A percentile compares a stretch with the other conserved stretches of the same genome.
These are phyloP conservation scores for Sphinx pinastri DNA, from an alignment of 2,888 invertebrate genomes.

Conservation along the genomic window DNA sequence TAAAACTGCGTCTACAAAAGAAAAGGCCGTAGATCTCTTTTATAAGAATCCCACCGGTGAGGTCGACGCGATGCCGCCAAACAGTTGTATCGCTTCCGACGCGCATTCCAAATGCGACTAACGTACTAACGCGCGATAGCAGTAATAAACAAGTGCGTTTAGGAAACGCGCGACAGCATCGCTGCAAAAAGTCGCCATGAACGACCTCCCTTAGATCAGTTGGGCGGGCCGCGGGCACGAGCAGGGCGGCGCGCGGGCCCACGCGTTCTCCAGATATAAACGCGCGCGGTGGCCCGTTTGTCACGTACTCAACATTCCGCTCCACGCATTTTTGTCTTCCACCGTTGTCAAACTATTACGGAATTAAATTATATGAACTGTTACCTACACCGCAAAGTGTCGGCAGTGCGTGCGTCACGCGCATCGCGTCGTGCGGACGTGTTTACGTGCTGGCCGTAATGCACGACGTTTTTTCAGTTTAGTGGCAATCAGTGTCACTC, in stretches of 20 bases:
- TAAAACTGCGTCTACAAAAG: too few relatives aligned
- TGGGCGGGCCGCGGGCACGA: neutral
- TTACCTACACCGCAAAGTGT: neutral
- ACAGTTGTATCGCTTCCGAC: too few relatives aligned
- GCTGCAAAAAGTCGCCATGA: too few relatives aligned
- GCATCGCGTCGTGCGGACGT: neutral
- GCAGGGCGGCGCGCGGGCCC: neutral
- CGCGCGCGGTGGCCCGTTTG: neutral
- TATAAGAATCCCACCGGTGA: too few relatives aligned
- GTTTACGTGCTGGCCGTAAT: neutral
- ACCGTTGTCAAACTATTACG: constrained; percentile 9
- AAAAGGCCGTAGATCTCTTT: too few relatives aligned
- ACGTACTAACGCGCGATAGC: too few relatives aligned
- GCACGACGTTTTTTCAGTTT: neutral
- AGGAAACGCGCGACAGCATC: too few relatives aligned
- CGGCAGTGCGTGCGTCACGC: constrained; percentile 18
- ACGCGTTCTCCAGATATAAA: constrained; percentile 21
- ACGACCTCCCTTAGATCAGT: too few relatives aligned
- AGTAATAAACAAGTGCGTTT: too few relatives aligned
- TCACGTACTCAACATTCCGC: constrained; percentile 12
- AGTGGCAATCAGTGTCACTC: neutral
- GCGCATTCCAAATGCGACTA: too few relatives aligned
- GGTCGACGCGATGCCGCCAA: too few relatives aligned
- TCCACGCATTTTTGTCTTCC: constrained; percentile 7
- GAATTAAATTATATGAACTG: constrained; percentile 15